Percentiles rank a stretch among this genome's conserved stretches.
Evolutionary conservation across 1,140 invertebrate species (phyloP).

Genomic region (Mercenaria mercenaria): DNA sequence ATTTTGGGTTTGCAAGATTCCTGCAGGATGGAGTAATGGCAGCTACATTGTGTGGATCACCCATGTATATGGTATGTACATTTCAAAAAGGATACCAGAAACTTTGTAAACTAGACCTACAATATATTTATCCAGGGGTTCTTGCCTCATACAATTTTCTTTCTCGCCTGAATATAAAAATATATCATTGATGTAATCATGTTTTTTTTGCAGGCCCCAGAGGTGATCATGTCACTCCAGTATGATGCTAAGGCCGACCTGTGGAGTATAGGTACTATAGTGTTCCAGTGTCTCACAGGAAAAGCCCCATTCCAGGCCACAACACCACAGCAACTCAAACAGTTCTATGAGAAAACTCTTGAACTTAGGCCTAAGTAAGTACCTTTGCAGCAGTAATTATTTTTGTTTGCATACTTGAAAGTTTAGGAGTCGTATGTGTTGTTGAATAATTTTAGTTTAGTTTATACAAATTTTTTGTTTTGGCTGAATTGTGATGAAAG

Average conservation of each 20-base stretch:
- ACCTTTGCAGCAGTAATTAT: too few species aligned
- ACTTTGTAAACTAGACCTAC: too few species aligned
- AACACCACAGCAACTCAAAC: constrained; percentile 98
- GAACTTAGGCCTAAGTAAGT: constrained; percentile 97
- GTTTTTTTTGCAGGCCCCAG: constrained; percentile 96
- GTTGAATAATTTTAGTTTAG: too few species aligned
- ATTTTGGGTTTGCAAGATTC: constrained; percentile 99
- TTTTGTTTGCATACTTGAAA: too few species aligned
- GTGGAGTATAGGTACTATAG: constrained; percentile 99
- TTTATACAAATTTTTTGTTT: too few species aligned
- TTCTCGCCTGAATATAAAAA: too few species aligned
- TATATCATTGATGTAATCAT: too few species aligned
- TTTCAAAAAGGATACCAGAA: too few species aligned
- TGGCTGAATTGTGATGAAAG: too few species aligned
- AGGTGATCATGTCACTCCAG: constrained; percentile 99
- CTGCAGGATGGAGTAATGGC: constrained; percentile 99
- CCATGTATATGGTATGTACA: constrained; percentile 98
- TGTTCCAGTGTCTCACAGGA: constrained; percentile 99
- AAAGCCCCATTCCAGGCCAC: constrained; percentile 99
- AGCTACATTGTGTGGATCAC: constrained; percentile 99
- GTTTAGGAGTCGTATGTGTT: too few species aligned
- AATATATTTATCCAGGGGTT: too few species aligned
- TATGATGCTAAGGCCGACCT: constrained; percentile 99
- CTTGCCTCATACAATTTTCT: too few species aligned
- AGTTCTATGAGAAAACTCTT: constrained; percentile 98